Evolutionary conservation across 2,797 vertebrate genomes (phyloP).

Genomic region (Pangasius macronema): DNA sequence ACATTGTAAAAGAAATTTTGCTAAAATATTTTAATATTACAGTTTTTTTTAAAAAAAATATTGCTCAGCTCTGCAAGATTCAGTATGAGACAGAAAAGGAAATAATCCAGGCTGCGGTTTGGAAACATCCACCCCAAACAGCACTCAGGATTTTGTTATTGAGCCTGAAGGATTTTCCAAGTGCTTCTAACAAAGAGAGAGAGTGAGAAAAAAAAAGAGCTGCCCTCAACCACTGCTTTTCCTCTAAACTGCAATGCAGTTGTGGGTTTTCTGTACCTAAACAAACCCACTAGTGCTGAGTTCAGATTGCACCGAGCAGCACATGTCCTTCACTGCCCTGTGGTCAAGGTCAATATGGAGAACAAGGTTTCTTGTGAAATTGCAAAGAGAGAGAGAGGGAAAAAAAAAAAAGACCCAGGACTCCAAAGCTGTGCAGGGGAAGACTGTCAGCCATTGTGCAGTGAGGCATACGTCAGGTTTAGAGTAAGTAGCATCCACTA

Average conservation of each 20-base stretch:
- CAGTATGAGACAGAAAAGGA: neutral
- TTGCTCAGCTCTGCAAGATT: neutral
- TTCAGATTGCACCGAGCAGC: conserved; percentile 12
- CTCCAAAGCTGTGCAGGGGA: neutral
- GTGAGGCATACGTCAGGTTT: neutral
- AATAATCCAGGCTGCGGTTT: neutral
- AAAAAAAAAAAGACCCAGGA: too few relatives aligned
- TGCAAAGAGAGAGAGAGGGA: too few relatives aligned
- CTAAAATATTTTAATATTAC: neutral
- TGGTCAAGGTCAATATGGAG: conserved; percentile 13
- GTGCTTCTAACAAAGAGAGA: conserved; percentile 33
- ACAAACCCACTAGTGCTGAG: conserved; percentile 8
- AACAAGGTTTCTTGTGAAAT: neutral
- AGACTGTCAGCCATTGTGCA: conserved; percentile 4
- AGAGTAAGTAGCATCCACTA: conserved; percentile 18
- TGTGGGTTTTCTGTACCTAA: conserved; percentile 1
- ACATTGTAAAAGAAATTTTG: neutral
- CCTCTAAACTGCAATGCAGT: conserved; percentile 21
- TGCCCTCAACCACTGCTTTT: conserved; percentile 35
- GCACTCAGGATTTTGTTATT: conserved; percentile 28
- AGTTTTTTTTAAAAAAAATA: neutral
- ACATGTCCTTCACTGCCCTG: neutral
- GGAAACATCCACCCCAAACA: conserved; percentile 35
- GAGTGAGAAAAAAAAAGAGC: conserved; percentile 9
- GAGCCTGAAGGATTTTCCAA: conserved; percentile 30